Evolutionary conservation across 1,140 invertebrate species (phyloP).

Genomic region (Geopemphigus sp.): DNA sequence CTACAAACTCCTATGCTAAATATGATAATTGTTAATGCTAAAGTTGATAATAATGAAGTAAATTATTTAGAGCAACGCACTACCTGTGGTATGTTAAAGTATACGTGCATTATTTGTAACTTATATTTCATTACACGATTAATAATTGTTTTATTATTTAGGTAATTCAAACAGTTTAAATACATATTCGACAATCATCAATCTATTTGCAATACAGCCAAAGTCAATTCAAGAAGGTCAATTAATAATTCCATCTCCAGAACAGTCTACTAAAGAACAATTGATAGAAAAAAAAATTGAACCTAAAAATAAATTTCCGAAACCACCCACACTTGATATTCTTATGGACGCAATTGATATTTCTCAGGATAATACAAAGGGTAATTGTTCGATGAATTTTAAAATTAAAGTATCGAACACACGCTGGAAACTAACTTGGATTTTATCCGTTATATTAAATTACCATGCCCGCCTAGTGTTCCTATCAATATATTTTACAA

Average conservation of each 20-base stretch:
- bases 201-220: conserved; percentile 82
- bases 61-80: conserved; percentile 53
- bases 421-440: too few relatives aligned
- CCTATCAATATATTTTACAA: too few relatives aligned
- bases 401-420: too few relatives aligned
- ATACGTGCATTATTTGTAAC: too few relatives aligned
- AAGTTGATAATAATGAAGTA: conserved; percentile 57
- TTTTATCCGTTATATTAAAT: too few relatives aligned
- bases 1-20: conserved; percentile 33
- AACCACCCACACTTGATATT: neutral
- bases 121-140: too few relatives aligned
- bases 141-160: neutral
- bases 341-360: neutral
- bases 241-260: conserved; percentile 69
- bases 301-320: neutral
- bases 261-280: conserved; percentile 51
- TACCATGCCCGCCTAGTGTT: too few relatives aligned
- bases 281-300: neutral
- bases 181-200: conserved; percentile 60
- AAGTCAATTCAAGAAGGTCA: conserved; percentile 84
- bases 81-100: conserved; percentile 5
- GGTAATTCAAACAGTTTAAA: neutral
- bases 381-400: neutral
- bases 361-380: neutral
- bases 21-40: conserved; percentile 52